Base-by-base conservation (phyloP, 2,113 vertebrate species). In the Daboia siamensis region DNA sequence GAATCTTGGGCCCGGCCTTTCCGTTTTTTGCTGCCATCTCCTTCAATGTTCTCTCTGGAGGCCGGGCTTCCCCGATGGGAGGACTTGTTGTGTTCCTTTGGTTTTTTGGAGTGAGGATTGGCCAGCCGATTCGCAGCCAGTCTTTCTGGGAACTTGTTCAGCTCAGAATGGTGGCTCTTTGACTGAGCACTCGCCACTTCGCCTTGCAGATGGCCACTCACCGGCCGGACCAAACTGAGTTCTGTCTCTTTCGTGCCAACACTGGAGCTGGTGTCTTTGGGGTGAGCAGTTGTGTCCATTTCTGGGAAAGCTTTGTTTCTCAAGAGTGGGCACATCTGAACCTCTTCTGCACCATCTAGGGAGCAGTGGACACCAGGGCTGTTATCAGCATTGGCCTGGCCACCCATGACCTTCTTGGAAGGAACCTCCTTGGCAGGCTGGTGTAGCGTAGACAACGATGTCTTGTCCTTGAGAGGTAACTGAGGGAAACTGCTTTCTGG, bases 1-100 rank as follows among this genome's bases (percentile, higher is more conserved):
- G 97, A 96, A 39, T 95, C 97, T 0, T 80, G 87, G 0, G 80
- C 23, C 15, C 97, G 97, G 69, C 97, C 95, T 94, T 98, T 99
- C 94, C 98, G 99, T 95, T 98, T 97, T 95, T 98, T 97, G 90
- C 98, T 98, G 2, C 97, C 97, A 0, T 98, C 98, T 21, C 97
- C 95, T 12, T 97, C 97, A 26, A 98, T 93, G 94, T 98, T 99
- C 95, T 99, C 99, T 21, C 98, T 96, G 91, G 98, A 98, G 33
- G 97, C 96, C 0, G 97, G 96, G 92, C 96, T 97, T 87, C 96
- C 94, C 86, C 97, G 98, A 90, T 97, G 93, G 90, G 95, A 96
- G 46, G 95, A 80, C 92, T 98, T 98, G 39, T 98, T 98, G 39
- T 97, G 93, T 2, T 98, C 98, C 97, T 98, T 99, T 92, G 97